A percentile compares a stretch with the other conserved stretches of the same genome.
Conservation (phyloP, 2,113 vertebrate genomes). For the Turnix velox region DNA sequence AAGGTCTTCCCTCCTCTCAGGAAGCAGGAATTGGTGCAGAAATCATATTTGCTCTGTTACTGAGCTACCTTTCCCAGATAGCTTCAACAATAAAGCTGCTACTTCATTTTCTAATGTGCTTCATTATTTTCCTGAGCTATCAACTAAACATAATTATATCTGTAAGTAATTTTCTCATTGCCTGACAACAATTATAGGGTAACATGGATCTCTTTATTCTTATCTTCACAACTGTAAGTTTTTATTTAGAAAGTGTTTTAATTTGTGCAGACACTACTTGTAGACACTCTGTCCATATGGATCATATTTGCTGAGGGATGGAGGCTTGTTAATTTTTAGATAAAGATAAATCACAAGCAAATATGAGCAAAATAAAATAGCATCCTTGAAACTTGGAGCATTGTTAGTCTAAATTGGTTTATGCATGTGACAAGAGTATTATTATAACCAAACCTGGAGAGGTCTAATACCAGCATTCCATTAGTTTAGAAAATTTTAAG, state of each 20-base stretch:
- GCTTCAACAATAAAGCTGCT: neutral
- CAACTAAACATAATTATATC: neutral
- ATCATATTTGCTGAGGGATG: neutral
- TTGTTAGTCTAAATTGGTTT: neutral
- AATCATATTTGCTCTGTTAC: neutral
- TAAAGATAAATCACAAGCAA: neutral
- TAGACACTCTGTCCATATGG: neutral
- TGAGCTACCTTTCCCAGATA: neutral
- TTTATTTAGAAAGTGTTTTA: neutral
- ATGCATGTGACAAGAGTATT: accelerated
- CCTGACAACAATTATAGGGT: neutral
- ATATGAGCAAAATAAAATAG: neutral
- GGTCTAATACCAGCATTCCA: neutral
- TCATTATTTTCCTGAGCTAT: neutral
- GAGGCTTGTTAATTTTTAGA: neutral
- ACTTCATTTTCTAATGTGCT: neutral
- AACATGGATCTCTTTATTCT: neutral
- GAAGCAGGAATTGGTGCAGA: neutral
- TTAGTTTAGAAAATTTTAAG: neutral
- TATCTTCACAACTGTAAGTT: neutral
- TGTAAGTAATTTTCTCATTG: neutral
- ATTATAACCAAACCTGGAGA: neutral
- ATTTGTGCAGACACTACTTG: neutral
- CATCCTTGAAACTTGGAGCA: neutral
- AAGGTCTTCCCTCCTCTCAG: neutral